A percentile compares a stretch with the other conserved stretches of the same genome.
phyloP scores from a whole-genome alignment of 2,113 vertebrate species.

The Galemys pyrenaicus region DNA sequence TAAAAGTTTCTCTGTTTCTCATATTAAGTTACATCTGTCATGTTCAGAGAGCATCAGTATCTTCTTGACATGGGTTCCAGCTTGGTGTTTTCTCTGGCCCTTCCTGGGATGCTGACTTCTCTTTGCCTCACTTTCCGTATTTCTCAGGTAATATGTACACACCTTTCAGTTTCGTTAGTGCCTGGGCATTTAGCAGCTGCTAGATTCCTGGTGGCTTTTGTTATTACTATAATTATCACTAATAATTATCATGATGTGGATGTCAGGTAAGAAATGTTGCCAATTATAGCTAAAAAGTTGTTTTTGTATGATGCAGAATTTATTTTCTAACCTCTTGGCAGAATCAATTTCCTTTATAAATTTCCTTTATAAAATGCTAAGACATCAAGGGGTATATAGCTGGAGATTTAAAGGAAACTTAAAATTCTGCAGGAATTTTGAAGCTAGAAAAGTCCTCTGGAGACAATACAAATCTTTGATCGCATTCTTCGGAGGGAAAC shows the following conservation, averaged over 20 bases:
- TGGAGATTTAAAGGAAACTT: not conserved
- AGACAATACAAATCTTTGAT: not conserved
- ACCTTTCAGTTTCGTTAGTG: too few relatives aligned
- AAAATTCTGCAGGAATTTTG: too few relatives aligned
- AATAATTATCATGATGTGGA: too few relatives aligned
- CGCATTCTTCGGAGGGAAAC: not conserved
- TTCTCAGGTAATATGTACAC: not conserved
- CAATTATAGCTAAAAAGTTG: not conserved
- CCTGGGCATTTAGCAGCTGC: too few relatives aligned
- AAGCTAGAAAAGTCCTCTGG: not conserved
- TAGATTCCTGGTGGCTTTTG: not conserved
- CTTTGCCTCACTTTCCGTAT: not conserved
- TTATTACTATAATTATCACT: not conserved
- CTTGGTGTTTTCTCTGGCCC: not conserved
- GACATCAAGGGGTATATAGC: too few relatives aligned
- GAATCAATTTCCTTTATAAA: too few relatives aligned
- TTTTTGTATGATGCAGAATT: too few relatives aligned
- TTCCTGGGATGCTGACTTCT: not conserved
- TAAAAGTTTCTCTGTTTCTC: not conserved
- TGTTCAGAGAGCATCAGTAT: not conserved
- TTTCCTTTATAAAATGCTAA: too few relatives aligned
- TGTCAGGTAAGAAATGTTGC: not conserved
- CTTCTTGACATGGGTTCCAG: fast-evolving
- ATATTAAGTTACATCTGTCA: not conserved
- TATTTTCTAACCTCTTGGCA: too few relatives aligned